Base-by-base conservation (phyloP, 1,140 invertebrate genomes). In the Meloidogyne exigua region DNA sequence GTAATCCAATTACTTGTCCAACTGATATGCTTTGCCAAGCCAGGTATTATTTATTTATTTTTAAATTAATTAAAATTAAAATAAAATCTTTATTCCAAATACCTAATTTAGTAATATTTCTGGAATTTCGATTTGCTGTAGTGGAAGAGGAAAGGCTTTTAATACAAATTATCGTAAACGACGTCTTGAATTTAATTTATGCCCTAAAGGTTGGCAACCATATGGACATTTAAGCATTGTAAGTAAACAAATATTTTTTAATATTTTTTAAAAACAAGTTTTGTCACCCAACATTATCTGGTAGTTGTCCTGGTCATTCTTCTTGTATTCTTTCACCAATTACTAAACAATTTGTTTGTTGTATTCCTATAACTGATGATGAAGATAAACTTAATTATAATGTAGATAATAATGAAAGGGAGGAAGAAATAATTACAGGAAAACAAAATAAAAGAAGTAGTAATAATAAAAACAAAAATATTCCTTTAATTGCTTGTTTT, bases 111-210 rank as follows among this genome's bases (percentile, higher is more conserved):
- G 80, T 68, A 83, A 82, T 49, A 73, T 83, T 68, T 78, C 84
- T 5, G 83, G 83, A 21, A 68, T 72, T 12, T 76, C 26, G 42
- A 83, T 83, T 32, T 83, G 82, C 62, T 83, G 82, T 57, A 70
- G 21, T 18, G 63, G 69, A 26, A 68, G 32, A 12, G 28, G 26
- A 18, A 67, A 62, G 23, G 12, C 32, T 18, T 9, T 9, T 7
- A 57, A n/a, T 57, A 0, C 13, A 57, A 57, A 57, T 57, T 5
- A 57, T 57, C 18, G 36, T 4, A 49, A 44, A 12, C 23, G 72
- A 18, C 36, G 62, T 23, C 25, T n/a, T 26, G 57, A 44, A 3
- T 36, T 32, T 18, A 81, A 80, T 25, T 36, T 81, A 32, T 81
- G 80, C 44, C 80, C 80, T 9, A 26, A 68, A 63, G 80, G 80